phyloP scores from a whole-genome alignment of 1,140 invertebrate species.

The Vollenhovia emeryi region DNA sequence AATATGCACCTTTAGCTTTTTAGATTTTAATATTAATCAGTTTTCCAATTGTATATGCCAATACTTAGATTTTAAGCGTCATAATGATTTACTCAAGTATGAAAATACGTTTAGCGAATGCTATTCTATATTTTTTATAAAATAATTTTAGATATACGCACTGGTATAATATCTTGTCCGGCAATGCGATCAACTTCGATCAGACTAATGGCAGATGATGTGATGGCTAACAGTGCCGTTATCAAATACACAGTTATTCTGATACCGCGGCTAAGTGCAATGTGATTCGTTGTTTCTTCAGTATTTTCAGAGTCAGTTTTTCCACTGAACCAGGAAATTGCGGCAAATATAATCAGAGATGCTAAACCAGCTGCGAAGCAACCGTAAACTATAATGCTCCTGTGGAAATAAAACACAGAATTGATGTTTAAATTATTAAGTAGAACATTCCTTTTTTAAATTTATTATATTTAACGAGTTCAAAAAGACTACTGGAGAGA shows the following conservation, averaged over 20 bases:
- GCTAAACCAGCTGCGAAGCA: conserved; percentile 78
- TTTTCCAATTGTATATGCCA: not conserved
- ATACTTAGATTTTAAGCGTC: not conserved
- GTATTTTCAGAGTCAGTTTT: conserved; percentile 20
- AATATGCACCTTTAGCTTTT: not conserved
- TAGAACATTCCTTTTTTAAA: not conserved
- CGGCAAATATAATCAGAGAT: conserved; percentile 76
- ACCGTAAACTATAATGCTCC: conserved; percentile 78
- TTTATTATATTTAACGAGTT: not conserved
- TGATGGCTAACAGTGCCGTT: conserved; percentile 76
- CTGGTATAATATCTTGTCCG: conserved; percentile 48
- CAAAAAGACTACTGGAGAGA: not conserved
- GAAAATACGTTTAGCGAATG: not conserved
- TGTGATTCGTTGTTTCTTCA: not conserved
- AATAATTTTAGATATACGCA: conserved; percentile 46
- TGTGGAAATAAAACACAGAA: conserved; percentile 59
- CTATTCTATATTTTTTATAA: not conserved
- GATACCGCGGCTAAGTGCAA: conserved; percentile 72
- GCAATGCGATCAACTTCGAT: conserved; percentile 71
- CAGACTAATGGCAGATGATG: conserved; percentile 79
- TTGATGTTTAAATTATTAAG: not conserved
- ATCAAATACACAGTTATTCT: conserved; percentile 80
- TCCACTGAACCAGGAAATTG: conserved; percentile 77
- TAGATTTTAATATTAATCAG: not conserved
- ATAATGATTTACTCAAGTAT: not conserved